These are phyloP conservation scores for Antheraea pernyi DNA, from an alignment of 1,140 invertebrate species.

Conservation along the genomic window DNA sequence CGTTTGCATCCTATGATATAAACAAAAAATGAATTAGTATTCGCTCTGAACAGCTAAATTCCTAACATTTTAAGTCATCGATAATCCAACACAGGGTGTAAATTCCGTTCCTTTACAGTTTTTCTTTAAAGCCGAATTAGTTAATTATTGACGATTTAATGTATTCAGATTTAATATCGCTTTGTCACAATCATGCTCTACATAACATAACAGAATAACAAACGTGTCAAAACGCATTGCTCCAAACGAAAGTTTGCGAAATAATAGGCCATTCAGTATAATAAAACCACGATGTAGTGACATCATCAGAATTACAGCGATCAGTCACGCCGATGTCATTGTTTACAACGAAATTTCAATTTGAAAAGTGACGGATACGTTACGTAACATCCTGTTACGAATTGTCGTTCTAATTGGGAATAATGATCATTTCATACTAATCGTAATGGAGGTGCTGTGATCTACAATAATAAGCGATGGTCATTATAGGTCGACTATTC, in stretches of 20 bases:
- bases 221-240: constrained; percentile 11
- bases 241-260: constrained; percentile 15
- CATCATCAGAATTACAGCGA: constrained; percentile 13
- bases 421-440: no score
- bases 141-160: no score
- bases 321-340: constrained; percentile 21
- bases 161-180: neutral
- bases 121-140: no score
- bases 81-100: no score
- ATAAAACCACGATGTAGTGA: neutral
- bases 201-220: constrained; percentile 12
- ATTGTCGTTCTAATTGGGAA: neutral
- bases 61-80: no score
- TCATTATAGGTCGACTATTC: no score
- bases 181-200: neutral
- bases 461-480: no score
- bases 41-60: no score
- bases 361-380: constrained; percentile 10
- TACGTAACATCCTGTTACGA: neutral
- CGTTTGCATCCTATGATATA: no score
- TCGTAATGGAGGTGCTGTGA: no score
- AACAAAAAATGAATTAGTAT: no score
- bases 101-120: no score
- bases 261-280: constrained; percentile 17
- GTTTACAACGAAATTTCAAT: constrained; percentile 22